These are phyloP conservation scores for Oncorhynchus kisutch DNA, from an alignment of 2,113 vertebrate genomes.

Conservation along the genomic window DNA sequence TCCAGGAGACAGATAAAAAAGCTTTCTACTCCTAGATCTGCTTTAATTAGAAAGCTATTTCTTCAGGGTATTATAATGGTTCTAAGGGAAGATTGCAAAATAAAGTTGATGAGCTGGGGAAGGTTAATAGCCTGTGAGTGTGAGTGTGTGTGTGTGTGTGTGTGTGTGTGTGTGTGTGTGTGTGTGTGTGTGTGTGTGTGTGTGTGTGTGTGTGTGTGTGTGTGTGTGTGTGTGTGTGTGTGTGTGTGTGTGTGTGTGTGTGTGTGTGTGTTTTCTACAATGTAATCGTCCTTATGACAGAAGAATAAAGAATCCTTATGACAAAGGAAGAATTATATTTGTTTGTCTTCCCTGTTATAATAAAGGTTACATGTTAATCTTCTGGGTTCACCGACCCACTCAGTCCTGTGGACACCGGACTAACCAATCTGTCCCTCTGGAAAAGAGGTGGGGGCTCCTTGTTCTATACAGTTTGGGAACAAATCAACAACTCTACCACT, in stretches of 20 bases:
- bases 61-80: constrained; percentile 99
- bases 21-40: constrained; percentile 87
- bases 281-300: constrained; percentile 81
- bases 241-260: constrained; percentile 57
- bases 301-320: constrained; percentile 30
- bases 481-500: too few species aligned
- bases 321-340: constrained; percentile 72
- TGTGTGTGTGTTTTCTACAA: constrained; percentile 59
- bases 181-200: constrained; percentile 50
- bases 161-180: constrained; percentile 49
- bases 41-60: constrained; percentile 99
- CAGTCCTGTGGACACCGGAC: constrained; percentile 59
- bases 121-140: constrained; percentile 75
- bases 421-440: constrained; percentile 11
- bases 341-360: too few species aligned
- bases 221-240: constrained; percentile 55
- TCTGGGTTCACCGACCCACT: constrained; percentile 45
- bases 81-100: constrained; percentile 99
- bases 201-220: constrained; percentile 43
- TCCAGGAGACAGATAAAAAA: constrained; percentile 95
- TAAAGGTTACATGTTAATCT: constrained; percentile 60
- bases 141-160: constrained; percentile 53
- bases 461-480: too few species aligned
- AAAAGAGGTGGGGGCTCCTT: too few species aligned
- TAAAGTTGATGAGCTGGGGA: constrained; percentile 97